Conservation (phyloP, 2,797 vertebrate species). For the Falco concolor region DNA sequence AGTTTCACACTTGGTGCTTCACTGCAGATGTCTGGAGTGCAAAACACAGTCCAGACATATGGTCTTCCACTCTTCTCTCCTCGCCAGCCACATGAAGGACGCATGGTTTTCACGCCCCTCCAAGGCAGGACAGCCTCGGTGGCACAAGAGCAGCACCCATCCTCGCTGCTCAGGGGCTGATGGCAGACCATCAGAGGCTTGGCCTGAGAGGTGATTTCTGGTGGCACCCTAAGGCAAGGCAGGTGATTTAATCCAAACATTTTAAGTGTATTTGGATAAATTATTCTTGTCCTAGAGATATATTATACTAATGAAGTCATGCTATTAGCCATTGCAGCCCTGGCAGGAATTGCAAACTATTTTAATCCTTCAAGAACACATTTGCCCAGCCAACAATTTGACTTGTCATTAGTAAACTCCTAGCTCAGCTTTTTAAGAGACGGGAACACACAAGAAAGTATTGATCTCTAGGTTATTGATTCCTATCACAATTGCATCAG, state of each 20-base stretch:
- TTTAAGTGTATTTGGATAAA: slow-evolving; percentile 1
- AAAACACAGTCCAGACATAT: fast-evolving
- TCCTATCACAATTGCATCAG: not conserved
- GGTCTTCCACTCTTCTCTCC: not conserved
- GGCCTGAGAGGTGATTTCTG: not conserved
- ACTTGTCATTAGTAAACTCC: not conserved
- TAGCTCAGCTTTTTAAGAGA: slow-evolving; percentile 22
- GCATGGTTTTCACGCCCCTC: fast-evolving
- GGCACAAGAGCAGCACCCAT: not conserved
- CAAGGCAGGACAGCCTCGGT: fast-evolving
- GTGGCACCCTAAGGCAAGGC: not conserved
- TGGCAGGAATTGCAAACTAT: slow-evolving; percentile 9
- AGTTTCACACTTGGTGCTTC: not conserved
- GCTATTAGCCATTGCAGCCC: not conserved
- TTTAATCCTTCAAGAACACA: slow-evolving; percentile 27
- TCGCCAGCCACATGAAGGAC: not conserved
- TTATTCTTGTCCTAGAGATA: not conserved
- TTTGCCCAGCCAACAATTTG: not conserved
- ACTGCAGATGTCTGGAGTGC: not conserved
- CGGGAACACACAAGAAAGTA: not conserved
- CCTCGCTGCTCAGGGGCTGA: fast-evolving
- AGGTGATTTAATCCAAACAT: not conserved
- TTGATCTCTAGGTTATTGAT: not conserved
- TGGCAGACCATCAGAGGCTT: not conserved
- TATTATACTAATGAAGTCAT: not conserved